Base-by-base conservation (phyloP, 2,797 vertebrate genomes). In the Micropoecilia bifurca region DNA sequence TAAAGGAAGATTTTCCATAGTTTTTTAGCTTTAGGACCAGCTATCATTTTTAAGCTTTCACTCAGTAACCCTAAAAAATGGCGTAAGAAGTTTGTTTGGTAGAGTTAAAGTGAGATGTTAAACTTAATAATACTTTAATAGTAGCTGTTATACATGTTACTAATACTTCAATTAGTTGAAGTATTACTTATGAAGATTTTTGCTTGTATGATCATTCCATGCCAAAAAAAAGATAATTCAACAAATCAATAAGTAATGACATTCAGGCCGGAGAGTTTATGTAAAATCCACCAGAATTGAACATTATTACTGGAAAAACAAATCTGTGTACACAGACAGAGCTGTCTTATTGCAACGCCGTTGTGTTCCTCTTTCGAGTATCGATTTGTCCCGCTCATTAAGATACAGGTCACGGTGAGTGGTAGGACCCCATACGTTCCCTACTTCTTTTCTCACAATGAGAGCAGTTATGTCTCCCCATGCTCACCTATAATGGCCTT, bases 371-470 rank as follows among this genome's bases (percentile, higher is more conserved):
- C 87, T 85, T 90, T 81, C 81, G 48, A 81, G 20, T 95, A 95
- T 96, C 87, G 95, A 95, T 95, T 91, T 79, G 83, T 81, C 84
- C 77, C 66, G 63, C 90, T 95, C 92, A 94, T 96, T 94, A 94
- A 90, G 88, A 94, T 91, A 90, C 95, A 90, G 91, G 92, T 93
- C 93, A 92, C 89, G 90, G 80, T 77, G 75, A 90, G 77, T 81
- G 79, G 88, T 80, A 68, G 83, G 87, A 86, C 88, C 85, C 82
- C 87, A 77, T 87, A 85, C 81, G 71, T 85, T 80, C 80, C 84
- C 88, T 80, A 77, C 87, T 85, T 83, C 87, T 90, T 91, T 91
- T 89, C 90, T 82, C 92, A 90, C 92, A 91, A 88, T 85, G 85
- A 90, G 76, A 87, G 87, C 87, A 36, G 86, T 92, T 92, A 88